These are phyloP conservation scores for Cepaea hortensis DNA, from an alignment of 2,888 invertebrate genomes.

Conservation along the genomic window DNA sequence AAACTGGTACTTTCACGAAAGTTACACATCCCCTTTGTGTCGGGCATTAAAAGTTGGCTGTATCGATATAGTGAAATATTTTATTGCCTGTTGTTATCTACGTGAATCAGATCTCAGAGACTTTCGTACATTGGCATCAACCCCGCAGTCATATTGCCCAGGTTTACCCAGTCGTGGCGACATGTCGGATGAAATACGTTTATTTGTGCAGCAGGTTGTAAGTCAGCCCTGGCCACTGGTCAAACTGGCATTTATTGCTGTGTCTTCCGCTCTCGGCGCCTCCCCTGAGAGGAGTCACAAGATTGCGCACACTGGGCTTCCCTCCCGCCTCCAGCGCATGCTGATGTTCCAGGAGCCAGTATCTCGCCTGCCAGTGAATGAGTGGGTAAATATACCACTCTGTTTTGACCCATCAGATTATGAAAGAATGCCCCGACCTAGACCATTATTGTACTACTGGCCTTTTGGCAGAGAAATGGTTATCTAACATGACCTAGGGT, in stretches of 20 bases:
- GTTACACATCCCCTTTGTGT: neutral
- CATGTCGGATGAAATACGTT: neutral
- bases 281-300: neutral
- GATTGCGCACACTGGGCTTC: neutral
- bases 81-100: constrained; percentile 10
- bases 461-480: constrained; percentile 17
- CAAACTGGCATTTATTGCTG: constrained; percentile 11
- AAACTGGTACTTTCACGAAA: neutral
- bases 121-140: neutral
- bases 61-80: constrained; percentile 16
- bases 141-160: neutral
- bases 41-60: neutral
- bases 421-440: constrained; percentile 3
- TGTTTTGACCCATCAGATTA: constrained; percentile 13
- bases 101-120: neutral
- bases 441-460: constrained; percentile 15
- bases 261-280: constrained; percentile 7
- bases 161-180: neutral
- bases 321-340: constrained; percentile 15
- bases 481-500: neutral
- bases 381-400: constrained; percentile 9
- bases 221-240: constrained; percentile 17
- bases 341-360: constrained; percentile 14
- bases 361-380: constrained; percentile 5
- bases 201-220: neutral